Conservation (phyloP, 2,888 invertebrate genomes). For the Mimumesa dahlbomi region DNA sequence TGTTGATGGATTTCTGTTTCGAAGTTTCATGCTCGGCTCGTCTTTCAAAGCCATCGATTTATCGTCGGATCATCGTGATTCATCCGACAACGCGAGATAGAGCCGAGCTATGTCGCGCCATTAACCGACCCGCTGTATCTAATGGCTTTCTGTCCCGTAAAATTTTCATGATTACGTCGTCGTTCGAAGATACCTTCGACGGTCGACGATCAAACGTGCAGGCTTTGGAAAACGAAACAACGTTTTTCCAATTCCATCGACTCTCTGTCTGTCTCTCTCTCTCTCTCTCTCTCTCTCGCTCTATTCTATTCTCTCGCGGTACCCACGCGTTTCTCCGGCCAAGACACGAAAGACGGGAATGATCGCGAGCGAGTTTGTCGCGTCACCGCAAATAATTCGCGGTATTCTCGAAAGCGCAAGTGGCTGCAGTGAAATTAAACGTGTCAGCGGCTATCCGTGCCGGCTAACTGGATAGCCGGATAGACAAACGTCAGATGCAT, state of each 20-base stretch:
- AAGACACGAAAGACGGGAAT: no score
- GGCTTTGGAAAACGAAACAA: no score
- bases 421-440: slow-evolving; percentile 31
- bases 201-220: no score
- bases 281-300: no score
- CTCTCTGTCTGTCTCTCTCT: no score
- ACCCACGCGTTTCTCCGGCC: no score
- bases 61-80: slow-evolving; percentile 40
- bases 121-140: slow-evolving; percentile 13
- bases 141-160: slow-evolving; percentile 24
- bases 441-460: no score
- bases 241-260: no score
- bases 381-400: not conserved
- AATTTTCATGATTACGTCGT: slow-evolving; percentile 30
- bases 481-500: slow-evolving; percentile 51
- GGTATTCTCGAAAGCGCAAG: not conserved
- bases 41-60: slow-evolving; percentile 40
- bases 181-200: no score
- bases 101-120: slow-evolving; percentile 29
- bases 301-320: no score
- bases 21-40: slow-evolving; percentile 14
- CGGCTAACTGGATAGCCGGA: slow-evolving; percentile 19
- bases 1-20: slow-evolving; percentile 21
- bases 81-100: slow-evolving; percentile 35
- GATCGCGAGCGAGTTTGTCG: no score